Evolutionary conservation across 64 coral and sea anemone species (phyloP).

Genomic region (Montipora efflorescens): DNA sequence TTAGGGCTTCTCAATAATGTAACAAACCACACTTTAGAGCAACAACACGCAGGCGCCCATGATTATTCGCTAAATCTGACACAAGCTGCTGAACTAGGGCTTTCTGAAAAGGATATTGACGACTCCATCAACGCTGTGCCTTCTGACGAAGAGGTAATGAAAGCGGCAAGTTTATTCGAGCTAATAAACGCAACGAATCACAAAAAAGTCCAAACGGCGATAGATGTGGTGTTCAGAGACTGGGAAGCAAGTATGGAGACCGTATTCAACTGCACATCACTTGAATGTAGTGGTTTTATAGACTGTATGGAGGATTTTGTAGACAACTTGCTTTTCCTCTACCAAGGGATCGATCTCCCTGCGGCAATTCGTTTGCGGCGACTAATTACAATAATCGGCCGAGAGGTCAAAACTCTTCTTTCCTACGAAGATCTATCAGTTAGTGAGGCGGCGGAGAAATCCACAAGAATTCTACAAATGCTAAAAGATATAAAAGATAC

Average conservation of each 20-base stretch:
- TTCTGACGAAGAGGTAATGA: conserved; percentile 24
- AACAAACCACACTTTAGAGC: not conserved
- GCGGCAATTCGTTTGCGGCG: not conserved
- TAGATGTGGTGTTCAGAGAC: conserved; percentile 32
- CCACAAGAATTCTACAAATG: conserved; percentile 9
- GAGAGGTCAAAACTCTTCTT: not conserved
- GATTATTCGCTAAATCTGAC: not conserved
- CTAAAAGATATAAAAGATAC: conserved; percentile 10
- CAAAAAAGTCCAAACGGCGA: conserved; percentile 16
- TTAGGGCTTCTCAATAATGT: not conserved
- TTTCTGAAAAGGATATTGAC: conserved; percentile 33
- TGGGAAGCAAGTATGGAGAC: conserved; percentile 70
- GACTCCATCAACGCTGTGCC: not conserved
- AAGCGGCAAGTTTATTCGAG: not conserved
- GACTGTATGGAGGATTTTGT: conserved; percentile 64
- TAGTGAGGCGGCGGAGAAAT: not conserved
- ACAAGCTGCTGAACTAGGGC: conserved; percentile 20
- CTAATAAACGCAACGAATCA: conserved; percentile 25
- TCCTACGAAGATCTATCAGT: conserved; percentile 24
- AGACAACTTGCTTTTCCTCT: conserved; percentile 58
- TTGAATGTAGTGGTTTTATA: conserved; percentile 45
- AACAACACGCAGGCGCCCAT: not conserved
- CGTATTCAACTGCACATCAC: conserved; percentile 23
- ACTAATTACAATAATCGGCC: not conserved
- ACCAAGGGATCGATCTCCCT: conserved; percentile 39